phyloP scores from a whole-genome alignment of 2,888 invertebrate genomes.

The Hartigia nigra region DNA sequence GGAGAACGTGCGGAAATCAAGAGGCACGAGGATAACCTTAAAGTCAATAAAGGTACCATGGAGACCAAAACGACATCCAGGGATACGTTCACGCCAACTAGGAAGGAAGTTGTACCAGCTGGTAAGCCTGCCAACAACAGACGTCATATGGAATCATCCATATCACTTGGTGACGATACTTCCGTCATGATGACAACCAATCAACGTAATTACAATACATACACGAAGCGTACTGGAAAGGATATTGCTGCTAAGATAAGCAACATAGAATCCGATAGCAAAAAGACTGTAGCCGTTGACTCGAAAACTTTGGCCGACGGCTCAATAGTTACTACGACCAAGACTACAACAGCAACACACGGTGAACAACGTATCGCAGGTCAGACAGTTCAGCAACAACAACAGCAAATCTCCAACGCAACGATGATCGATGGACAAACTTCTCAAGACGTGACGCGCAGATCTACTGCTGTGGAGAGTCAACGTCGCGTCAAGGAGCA shows the following conservation, averaged over 20 bases:
- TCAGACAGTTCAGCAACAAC: slow-evolving; percentile 42
- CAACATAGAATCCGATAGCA: slow-evolving; percentile 26
- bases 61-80: slow-evolving; percentile 69
- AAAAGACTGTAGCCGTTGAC: slow-evolving; percentile 49
- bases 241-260: slow-evolving; percentile 43
- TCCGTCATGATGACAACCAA: slow-evolving; percentile 70
- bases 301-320: slow-evolving; percentile 69
- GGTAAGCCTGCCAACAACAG: slow-evolving; percentile 70
- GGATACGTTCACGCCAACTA: slow-evolving; percentile 69
- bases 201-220: slow-evolving; percentile 71
- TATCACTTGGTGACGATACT: slow-evolving; percentile 72
- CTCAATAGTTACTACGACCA: slow-evolving; percentile 68
- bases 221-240: slow-evolving; percentile 62
- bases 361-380: slow-evolving; percentile 48
- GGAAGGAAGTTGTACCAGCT: slow-evolving; percentile 67
- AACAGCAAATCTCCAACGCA: slow-evolving; percentile 5
- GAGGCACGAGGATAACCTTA: slow-evolving; percentile 68
- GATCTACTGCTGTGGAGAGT: slow-evolving; percentile 27
- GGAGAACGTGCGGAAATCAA: slow-evolving; percentile 68
- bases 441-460: slow-evolving; percentile 12
- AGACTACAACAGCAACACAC: slow-evolving; percentile 65
- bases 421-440: neutral
- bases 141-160: slow-evolving; percentile 76
- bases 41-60: slow-evolving; percentile 68
- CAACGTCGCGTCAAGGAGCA: slow-evolving; percentile 34